Conservation (phyloP, 2,113 vertebrate species). For the Tachysurus fulvidraco region DNA sequence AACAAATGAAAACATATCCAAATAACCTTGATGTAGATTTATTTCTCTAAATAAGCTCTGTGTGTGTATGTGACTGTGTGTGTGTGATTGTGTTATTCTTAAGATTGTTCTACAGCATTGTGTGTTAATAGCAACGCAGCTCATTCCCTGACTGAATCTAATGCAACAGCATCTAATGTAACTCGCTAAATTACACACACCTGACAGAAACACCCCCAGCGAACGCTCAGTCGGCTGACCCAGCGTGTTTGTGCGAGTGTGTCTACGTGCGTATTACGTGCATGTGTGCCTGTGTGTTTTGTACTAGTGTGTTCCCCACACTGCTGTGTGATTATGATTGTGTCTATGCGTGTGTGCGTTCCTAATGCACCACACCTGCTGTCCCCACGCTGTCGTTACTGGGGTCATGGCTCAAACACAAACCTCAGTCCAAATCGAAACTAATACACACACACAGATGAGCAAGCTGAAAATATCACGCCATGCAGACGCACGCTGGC, state of each 20-base stretch:
- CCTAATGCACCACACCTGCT: conserved; percentile 74
- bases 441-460: conserved; percentile 34
- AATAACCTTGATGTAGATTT: neutral
- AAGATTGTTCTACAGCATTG: neutral
- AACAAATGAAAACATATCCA: conserved; percentile 2
- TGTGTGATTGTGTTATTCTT: conserved; percentile 8
- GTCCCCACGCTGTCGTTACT: conserved; percentile 70
- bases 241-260: conserved; percentile 51
- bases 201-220: conserved; percentile 41
- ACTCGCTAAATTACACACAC: conserved; percentile 51
- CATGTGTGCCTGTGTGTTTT: neutral
- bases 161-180: conserved; percentile 22
- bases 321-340: neutral
- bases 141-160: neutral
- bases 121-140: neutral
- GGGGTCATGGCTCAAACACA: conserved; percentile 64
- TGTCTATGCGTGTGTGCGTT: neutral
- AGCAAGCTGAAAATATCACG: conserved; percentile 34
- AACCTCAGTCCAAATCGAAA: conserved; percentile 55
- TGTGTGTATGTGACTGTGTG: conserved; percentile 32
- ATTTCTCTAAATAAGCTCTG: neutral
- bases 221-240: conserved; percentile 34
- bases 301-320: conserved; percentile 2
- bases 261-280: conserved; percentile 34
- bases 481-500: conserved; percentile 38